Conservation (phyloP, 2,888 invertebrate genomes). For the Tachina fera region DNA sequence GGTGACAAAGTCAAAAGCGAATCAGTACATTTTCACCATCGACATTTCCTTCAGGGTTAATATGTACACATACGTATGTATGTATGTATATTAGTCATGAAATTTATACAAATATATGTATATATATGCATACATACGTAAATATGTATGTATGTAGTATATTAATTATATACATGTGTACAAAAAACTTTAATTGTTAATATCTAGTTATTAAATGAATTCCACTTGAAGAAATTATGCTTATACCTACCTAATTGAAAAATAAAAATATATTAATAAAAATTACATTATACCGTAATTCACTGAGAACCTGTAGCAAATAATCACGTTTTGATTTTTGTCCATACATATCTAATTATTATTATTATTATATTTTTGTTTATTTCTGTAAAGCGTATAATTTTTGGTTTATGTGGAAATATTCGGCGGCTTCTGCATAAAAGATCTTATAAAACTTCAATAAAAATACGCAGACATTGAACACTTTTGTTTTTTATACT, state of each 20-base stretch:
- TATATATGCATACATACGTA: neutral
- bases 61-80: neutral
- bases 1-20: too few species aligned
- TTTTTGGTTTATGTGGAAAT: constrained; percentile 36
- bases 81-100: neutral
- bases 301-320: constrained; percentile 11
- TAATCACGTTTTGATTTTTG: constrained; percentile 52
- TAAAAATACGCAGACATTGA: constrained; percentile 21
- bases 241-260: neutral
- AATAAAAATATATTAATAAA: constrained; percentile 20
- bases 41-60: too few species aligned
- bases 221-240: neutral
- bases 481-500: constrained; percentile 15
- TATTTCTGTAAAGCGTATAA: neutral
- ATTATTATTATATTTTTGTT: constrained; percentile 15
- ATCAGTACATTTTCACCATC: too few species aligned
- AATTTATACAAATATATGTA: neutral
- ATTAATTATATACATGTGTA: neutral
- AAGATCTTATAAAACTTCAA: constrained; percentile 59
- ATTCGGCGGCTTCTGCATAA: constrained; percentile 28
- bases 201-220: constrained; percentile 4
- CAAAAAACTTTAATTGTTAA: neutral
- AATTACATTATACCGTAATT: neutral
- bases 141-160: constrained; percentile 3
- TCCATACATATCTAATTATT: neutral